Base-by-base conservation (phyloP, 2,888 invertebrate species). In the Caenorhabditis sulstoni region DNA sequence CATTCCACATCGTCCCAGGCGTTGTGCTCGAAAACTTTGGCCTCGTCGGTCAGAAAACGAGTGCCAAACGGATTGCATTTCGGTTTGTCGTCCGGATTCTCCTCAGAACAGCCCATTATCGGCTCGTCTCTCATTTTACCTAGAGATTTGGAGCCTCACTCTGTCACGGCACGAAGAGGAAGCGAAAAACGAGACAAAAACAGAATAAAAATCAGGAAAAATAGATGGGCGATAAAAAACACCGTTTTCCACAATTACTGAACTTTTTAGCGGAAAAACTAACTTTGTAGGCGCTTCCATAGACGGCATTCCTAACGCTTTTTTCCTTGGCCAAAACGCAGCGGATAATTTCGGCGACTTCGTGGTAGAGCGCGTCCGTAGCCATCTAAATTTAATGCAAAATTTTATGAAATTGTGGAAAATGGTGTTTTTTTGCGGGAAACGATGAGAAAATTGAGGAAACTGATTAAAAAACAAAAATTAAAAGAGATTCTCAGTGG, bases 1-100 rank as follows among this genome's bases (percentile, higher is more conserved):
- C 89, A 90, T 44, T 89, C 87, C 29, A 90, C 90, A 64, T 90
- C 81, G 77, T 90, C 90, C 89, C 89, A 89, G 5, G 89, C 89
- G 74, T 89, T 89, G 81, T 87, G 86, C 49, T 82, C 81, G 62
- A 79, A 84, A 44, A 82, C 82, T 22, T 81, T 64, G 11, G 70
- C 57, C 14, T 82, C 82, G 18, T 84, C 84, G 7, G 67, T 74
- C 14, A 84, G 77, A 55, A 81, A 84, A 41, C 84, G 68, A 11
- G 84, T 84, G 16, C 84, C 84, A 45, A 84, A 84, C 23, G 84
- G 82, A 45, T 84, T 84, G 49, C 84, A 82, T 50, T 81, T 81
- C 2, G 84, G 81, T 29, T 73, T 64, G 14, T 77, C 74, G 1
- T 67, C 73, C 0, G 62, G 47, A 65, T 81, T 78, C 39, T 52